Evolutionary conservation across 2,797 vertebrate genomes (phyloP).

Genomic region (Prionace glauca): DNA sequence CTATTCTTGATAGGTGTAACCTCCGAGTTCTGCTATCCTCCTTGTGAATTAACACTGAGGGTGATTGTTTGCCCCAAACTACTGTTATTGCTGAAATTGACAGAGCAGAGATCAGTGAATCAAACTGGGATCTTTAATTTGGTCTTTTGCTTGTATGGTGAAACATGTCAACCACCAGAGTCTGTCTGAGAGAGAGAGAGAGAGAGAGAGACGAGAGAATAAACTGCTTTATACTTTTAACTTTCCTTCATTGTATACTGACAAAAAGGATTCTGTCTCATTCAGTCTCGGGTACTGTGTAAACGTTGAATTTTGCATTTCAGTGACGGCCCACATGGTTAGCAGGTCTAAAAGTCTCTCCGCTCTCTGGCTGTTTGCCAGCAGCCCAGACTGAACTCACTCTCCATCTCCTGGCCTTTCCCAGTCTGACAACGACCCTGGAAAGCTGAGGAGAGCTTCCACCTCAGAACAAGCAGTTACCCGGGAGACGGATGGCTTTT

Average conservation of each 20-base stretch:
- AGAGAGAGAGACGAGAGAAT: background rate
- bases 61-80: background rate
- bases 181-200: background rate
- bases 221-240: background rate
- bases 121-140: background rate
- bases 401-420: background rate
- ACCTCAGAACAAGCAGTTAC: background rate
- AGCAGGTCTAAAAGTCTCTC: background rate
- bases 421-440: background rate
- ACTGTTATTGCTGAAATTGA: background rate
- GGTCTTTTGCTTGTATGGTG: background rate
- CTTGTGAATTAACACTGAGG: background rate
- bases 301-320: background rate
- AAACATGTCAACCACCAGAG: background rate
- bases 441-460: background rate
- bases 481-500: background rate
- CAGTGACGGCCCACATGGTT: constrained; percentile 19
- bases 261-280: constrained; percentile 11
- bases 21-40: background rate
- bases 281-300: background rate
- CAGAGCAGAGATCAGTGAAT: background rate
- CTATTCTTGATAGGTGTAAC: background rate
- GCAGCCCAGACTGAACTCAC: background rate
- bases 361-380: background rate
- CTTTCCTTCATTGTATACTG: background rate